phyloP scores from a whole-genome alignment of 1,140 invertebrate species.

The Pararge aegeria region DNA sequence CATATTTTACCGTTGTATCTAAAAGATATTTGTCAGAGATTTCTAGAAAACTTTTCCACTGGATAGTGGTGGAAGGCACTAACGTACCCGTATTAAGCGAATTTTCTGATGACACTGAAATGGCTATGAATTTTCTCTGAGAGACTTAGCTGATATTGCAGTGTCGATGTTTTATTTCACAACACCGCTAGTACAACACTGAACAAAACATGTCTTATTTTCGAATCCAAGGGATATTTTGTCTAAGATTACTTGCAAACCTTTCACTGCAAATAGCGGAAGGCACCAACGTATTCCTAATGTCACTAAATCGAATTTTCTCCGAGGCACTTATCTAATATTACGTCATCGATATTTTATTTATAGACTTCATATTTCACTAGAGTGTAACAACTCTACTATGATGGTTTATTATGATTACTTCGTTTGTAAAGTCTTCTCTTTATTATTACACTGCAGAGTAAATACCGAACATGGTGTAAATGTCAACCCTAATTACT shows the following conservation, averaged over 20 bases:
- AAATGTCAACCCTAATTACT: no score
- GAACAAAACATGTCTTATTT: no score
- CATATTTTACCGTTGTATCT: not conserved
- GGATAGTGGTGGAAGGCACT: not conserved
- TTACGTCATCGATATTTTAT: not conserved
- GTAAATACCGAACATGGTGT: no score
- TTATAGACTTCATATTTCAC: not conserved
- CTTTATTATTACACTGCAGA: no score
- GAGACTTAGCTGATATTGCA: no score
- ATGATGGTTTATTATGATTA: no score
- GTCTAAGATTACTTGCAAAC: slow-evolving; percentile 9
- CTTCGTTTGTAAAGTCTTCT: no score
- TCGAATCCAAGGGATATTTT: not conserved
- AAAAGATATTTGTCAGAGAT: slow-evolving; percentile 3
- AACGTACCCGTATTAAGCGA: no score
- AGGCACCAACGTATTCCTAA: not conserved
- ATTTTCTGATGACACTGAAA: not conserved
- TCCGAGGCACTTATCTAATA: not conserved
- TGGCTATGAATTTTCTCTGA: not conserved
- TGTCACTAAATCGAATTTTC: not conserved
- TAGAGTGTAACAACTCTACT: no score
- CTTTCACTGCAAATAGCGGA: not conserved
- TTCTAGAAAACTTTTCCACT: not conserved
- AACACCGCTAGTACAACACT: no score
- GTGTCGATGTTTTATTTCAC: no score